These are phyloP conservation scores for Syrrhaptes paradoxus DNA, from an alignment of 2,113 vertebrate species.

Conservation along the genomic window DNA sequence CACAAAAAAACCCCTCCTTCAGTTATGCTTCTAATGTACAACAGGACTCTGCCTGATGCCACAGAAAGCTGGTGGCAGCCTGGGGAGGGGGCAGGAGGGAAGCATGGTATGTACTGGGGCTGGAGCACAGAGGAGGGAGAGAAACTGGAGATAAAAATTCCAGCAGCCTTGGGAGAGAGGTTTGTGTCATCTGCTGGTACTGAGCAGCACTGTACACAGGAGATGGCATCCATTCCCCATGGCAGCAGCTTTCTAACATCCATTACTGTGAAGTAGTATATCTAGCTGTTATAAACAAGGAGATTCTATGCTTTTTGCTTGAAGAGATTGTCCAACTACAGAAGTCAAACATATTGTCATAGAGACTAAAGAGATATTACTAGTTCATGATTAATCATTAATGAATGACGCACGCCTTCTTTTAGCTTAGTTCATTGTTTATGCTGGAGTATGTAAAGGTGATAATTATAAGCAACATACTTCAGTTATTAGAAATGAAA, in stretches of 20 bases:
- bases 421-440: constrained; percentile 23
- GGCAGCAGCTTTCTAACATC: background rate
- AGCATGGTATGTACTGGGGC: background rate
- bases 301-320: background rate
- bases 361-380: background rate
- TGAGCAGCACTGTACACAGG: background rate
- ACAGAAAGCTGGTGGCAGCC: background rate
- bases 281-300: background rate
- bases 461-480: background rate
- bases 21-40: background rate
- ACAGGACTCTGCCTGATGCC: background rate
- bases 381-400: background rate
- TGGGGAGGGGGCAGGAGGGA: background rate
- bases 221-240: background rate
- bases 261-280: background rate
- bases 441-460: background rate
- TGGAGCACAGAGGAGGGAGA: background rate
- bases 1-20: rapidly evolving
- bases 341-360: background rate
- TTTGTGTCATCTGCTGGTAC: background rate
- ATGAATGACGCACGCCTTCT: constrained; percentile 9
- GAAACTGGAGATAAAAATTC: background rate
- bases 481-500: background rate
- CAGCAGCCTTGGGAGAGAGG: background rate
- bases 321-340: background rate